Conservation (phyloP, 37 sponge, comb jelly and placozoan species). For the Cladorhizidae sp. region DNA sequence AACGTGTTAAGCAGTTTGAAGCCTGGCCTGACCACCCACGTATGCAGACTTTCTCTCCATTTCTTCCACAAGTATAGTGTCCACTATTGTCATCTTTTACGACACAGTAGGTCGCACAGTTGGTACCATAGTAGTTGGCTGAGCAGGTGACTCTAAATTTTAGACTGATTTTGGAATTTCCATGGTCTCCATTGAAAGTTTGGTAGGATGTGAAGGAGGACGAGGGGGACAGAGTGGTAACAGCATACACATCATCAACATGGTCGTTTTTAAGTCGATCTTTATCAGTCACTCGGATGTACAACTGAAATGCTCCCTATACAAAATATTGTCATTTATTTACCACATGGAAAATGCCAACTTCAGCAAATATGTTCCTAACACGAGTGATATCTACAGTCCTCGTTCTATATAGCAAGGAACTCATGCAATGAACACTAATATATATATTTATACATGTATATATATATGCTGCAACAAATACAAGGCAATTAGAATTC, state of each 20-base stretch:
- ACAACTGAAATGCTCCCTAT: conserved; percentile 52
- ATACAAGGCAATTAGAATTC: no score
- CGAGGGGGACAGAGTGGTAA: conserved; percentile 1
- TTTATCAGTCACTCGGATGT: conserved; percentile 20
- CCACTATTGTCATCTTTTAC: conserved; percentile 33
- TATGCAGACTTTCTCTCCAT: conserved; percentile 48
- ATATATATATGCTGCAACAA: no score
- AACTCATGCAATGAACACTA: no score
- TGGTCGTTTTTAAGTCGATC: conserved; percentile 34
- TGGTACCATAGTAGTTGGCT: conserved; percentile 37
- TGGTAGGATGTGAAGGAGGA: conserved; percentile 5
- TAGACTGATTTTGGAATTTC: conserved; percentile 15
- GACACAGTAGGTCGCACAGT: conserved; percentile 51
- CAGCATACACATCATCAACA: conserved; percentile 44
- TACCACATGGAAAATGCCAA: not conserved
- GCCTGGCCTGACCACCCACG: conserved; percentile 46
- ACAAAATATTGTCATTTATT: not conserved
- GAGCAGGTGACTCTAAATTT: conserved; percentile 21
- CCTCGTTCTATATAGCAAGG: no score
- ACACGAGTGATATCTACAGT: no score
- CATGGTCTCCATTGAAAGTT: conserved; percentile 25
- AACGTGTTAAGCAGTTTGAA: conserved; percentile 45
- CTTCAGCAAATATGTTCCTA: no score
- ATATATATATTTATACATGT: no score
- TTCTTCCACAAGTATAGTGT: conserved; percentile 52